Conservation (phyloP, 2,797 vertebrate genomes). For the Knipowitschia caucasica region DNA sequence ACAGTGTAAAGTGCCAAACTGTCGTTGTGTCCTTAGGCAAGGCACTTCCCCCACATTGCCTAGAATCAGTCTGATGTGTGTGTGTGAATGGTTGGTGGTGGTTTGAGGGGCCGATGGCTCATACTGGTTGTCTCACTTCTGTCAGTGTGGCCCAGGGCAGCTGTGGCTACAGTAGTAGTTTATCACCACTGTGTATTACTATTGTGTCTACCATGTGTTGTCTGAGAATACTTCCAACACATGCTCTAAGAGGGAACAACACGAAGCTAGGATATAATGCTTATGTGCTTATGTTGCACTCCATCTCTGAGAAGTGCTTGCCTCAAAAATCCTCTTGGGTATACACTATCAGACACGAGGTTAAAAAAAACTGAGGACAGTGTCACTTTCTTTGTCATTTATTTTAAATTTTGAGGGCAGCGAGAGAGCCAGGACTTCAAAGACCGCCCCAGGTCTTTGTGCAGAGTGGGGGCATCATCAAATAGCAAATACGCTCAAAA, state of each 20-base stretch:
- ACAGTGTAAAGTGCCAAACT: no score
- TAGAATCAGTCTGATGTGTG: no score
- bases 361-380: conserved; percentile 33
- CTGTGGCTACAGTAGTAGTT: no score
- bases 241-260: conserved; percentile 48
- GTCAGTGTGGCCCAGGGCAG: no score
- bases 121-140: no score
- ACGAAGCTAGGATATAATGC: conserved; percentile 43
- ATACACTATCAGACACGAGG: conserved; percentile 12
- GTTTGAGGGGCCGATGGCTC: no score
- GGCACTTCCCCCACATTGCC: no score
- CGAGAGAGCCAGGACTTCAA: conserved; percentile 58
- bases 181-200: no score
- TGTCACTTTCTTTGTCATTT: conserved; percentile 62
- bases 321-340: conserved; percentile 38
- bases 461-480: conserved; percentile 56
- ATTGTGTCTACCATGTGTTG: no score
- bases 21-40: no score
- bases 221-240: no score
- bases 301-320: conserved; percentile 51
- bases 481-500: conserved; percentile 56
- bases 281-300: conserved; percentile 55
- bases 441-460: conserved; percentile 63
- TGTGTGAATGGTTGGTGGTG: no score
- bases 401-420: conserved; percentile 51